These are phyloP conservation scores for Columbina picui DNA, from an alignment of 2,113 vertebrate genomes.

Conservation along the genomic window DNA sequence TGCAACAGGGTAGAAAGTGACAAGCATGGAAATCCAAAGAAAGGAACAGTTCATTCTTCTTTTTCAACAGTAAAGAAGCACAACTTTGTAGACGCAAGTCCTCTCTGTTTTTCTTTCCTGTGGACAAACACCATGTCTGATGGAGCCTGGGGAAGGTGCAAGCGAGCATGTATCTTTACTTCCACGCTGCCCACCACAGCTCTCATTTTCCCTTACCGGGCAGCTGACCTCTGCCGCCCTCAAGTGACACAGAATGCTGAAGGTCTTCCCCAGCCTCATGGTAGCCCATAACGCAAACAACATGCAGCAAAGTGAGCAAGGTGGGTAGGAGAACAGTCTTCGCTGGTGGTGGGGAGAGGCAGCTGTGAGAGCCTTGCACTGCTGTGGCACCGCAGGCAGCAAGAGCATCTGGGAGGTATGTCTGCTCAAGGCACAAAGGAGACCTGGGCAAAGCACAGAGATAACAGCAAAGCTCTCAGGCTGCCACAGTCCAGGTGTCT, in stretches of 20 bases:
- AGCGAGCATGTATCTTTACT: rapidly evolving
- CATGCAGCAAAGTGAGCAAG: neutral
- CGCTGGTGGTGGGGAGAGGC: rapidly evolving
- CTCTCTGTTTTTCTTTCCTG: neutral
- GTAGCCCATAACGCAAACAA: neutral
- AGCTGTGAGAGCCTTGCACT: neutral
- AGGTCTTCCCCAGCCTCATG: neutral
- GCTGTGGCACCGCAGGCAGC: neutral
- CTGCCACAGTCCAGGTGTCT: neutral
- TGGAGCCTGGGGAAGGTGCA: rapidly evolving
- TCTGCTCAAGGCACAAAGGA: neutral
- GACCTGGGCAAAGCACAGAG: neutral
- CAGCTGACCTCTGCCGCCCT: neutral
- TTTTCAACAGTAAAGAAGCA: neutral
- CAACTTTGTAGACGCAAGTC: rapidly evolving
- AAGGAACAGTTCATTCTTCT: neutral
- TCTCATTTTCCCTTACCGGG: neutral
- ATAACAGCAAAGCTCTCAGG: neutral
- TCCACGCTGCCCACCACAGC: rapidly evolving
- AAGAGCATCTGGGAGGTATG: neutral
- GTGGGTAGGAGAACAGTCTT: rapidly evolving
- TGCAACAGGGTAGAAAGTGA: neutral
- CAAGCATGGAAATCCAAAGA: neutral
- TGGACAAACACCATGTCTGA: neutral
- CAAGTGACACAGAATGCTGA: rapidly evolving